These are phyloP conservation scores for Spatulosminthurus flaviceps DNA, from an alignment of 2,888 invertebrate genomes.

Conservation along the genomic window DNA sequence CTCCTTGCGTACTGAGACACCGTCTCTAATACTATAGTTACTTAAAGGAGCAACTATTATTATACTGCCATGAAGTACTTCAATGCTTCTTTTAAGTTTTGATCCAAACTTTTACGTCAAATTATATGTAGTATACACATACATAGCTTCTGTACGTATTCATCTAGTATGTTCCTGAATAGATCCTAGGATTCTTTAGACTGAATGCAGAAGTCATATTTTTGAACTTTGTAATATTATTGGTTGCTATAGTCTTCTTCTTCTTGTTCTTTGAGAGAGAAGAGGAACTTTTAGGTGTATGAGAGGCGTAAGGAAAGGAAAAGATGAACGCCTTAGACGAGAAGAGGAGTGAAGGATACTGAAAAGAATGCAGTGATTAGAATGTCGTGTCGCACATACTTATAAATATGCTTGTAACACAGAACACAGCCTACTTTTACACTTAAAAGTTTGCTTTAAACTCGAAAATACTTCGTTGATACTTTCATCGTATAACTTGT, in stretches of 20 bases:
- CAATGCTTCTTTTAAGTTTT: no score
- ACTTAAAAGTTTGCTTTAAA: background rate
- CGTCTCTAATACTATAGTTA: no score
- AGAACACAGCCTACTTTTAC: background rate
- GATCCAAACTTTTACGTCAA: no score
- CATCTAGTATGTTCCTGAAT: no score
- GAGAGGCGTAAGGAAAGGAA: background rate
- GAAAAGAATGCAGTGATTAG: slow-evolving; percentile 6
- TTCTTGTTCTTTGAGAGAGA: background rate
- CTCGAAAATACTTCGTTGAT: background rate
- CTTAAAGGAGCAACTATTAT: no score
- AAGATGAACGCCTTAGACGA: background rate
- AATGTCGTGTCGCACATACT: background rate
- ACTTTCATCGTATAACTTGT: no score
- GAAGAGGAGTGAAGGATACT: background rate
- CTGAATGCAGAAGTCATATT: background rate
- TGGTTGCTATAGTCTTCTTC: background rate
- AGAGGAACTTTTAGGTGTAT: background rate
- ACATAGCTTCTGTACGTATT: no score
- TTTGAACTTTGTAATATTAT: slow-evolving; percentile 18
- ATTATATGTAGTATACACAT: no score
- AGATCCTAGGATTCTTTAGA: no score
- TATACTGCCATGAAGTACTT: no score
- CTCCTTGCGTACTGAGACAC: no score
- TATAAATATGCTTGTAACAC: slow-evolving; percentile 8